Percentiles rank a stretch among this genome's conserved stretches.
Conservation (phyloP, 2,888 invertebrate species). For the Emmelina monodactyla region DNA sequence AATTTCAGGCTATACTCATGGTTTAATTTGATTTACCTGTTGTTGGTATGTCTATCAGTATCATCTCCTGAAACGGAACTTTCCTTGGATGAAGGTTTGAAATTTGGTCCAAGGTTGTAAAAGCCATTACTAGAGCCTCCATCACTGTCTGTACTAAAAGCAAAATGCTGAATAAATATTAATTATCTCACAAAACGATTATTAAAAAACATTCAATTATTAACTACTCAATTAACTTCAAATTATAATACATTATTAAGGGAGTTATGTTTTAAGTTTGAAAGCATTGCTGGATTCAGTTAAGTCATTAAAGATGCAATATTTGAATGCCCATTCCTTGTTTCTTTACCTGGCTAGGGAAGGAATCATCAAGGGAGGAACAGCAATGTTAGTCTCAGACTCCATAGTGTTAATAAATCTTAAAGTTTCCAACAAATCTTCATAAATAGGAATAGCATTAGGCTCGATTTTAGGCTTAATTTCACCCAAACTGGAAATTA, state of each 20-base stretch:
- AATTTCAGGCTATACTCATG: too few relatives aligned
- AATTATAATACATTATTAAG: too few relatives aligned
- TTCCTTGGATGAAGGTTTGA: conserved; percentile 28
- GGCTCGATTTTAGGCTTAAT: conserved; percentile 42
- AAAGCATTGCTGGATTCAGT: too few relatives aligned
- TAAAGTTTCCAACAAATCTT: conserved; percentile 52
- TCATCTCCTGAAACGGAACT: conserved; percentile 28
- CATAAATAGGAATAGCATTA: conserved; percentile 36
- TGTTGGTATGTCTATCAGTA: too few relatives aligned
- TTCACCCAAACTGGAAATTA: conserved; percentile 43
- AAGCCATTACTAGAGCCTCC: conserved; percentile 25
- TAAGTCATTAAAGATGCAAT: too few relatives aligned
- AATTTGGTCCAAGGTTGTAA: conserved; percentile 26
- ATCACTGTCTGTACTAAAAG: not conserved
- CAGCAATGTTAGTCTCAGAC: conserved; percentile 34
- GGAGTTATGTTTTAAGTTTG: too few relatives aligned
- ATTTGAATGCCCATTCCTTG: too few relatives aligned
- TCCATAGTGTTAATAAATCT: conserved; percentile 43
- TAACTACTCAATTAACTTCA: too few relatives aligned
- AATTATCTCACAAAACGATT: too few relatives aligned
- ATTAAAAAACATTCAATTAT: too few relatives aligned
- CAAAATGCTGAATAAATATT: not conserved
- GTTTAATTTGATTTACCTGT: too few relatives aligned
- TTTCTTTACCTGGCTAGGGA: conserved; percentile 42
- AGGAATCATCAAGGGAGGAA: conserved; percentile 45